Evolutionary conservation across 2,888 invertebrate species (phyloP).

Genomic region (Ischnus inquisitorius): DNA sequence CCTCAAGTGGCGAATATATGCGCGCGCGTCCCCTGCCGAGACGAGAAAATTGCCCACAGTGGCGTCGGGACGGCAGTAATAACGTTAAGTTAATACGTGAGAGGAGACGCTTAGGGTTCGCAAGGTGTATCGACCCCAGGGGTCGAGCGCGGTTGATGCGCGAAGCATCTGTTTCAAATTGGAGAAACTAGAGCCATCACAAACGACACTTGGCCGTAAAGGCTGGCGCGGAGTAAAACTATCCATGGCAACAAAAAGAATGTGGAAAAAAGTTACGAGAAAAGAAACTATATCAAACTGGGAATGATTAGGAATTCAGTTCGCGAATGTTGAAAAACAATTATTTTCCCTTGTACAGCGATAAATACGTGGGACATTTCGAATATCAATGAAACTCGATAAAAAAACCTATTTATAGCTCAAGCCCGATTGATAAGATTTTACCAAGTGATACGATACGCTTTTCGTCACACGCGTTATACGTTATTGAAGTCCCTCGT

Average conservation of each 20-base stretch:
- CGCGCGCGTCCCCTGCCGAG: not conserved
- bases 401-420: slow-evolving; percentile 36
- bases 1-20: too few species aligned
- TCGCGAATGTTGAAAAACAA: not conserved
- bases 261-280: not conserved
- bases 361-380: not conserved
- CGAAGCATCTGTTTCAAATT: slow-evolving; percentile 40
- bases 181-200: slow-evolving; percentile 43
- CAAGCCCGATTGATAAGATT: slow-evolving; percentile 13
- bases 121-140: slow-evolving; percentile 62
- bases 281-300: not conserved
- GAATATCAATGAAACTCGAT: not conserved
- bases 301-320: not conserved
- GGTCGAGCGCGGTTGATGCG: slow-evolving; percentile 49
- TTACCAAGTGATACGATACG: not conserved
- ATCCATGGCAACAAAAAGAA: slow-evolving; percentile 16
- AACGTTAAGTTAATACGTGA: slow-evolving; percentile 18
- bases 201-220: slow-evolving; percentile 23
- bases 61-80: not conserved
- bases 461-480: not conserved
- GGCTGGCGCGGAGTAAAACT: not conserved
- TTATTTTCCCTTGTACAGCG: not conserved
- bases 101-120: slow-evolving; percentile 6
- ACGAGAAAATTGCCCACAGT: not conserved
- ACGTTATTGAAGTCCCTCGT: not conserved